phyloP scores from a whole-genome alignment of 1,140 invertebrate genomes.

The Microplitis demolitor region DNA sequence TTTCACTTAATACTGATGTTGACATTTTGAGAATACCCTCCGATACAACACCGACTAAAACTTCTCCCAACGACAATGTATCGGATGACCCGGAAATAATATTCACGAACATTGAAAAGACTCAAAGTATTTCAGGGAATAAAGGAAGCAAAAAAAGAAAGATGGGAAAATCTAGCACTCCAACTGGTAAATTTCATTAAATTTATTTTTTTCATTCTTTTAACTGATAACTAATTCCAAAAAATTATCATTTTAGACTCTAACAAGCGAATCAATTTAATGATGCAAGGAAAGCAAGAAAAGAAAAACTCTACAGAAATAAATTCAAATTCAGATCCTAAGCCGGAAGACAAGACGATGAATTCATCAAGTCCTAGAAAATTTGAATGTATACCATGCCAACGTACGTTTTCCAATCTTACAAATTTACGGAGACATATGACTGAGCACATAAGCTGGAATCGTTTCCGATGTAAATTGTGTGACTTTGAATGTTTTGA shows the following conservation, averaged over 20 bases:
- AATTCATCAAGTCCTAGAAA: constrained; percentile 38
- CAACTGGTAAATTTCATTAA: not conserved
- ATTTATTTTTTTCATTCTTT: not conserved
- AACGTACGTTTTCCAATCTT: constrained; percentile 44
- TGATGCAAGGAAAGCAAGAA: not conserved
- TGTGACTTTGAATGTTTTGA: constrained; percentile 55
- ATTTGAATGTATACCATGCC: constrained; percentile 52
- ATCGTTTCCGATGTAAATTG: constrained; percentile 53
- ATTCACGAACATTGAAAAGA: constrained; percentile 29
- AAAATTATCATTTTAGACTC: not conserved
- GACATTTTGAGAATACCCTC: not conserved
- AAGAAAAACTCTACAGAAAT: not conserved
- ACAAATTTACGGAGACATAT: constrained; percentile 53
- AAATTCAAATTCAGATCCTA: constrained; percentile 7
- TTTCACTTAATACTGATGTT: not conserved
- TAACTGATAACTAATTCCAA: not conserved
- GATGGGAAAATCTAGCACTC: not conserved
- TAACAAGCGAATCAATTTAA: constrained; percentile 9
- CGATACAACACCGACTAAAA: not conserved
- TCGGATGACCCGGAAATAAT: constrained; percentile 35
- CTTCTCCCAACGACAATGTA: not conserved
- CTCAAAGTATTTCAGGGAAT: constrained; percentile 6
- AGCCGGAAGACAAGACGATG: constrained; percentile 36
- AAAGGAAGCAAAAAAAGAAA: constrained; percentile 29
- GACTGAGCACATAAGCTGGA: constrained; percentile 57